Conservation (phyloP, 2,797 vertebrate species). For the Chromis chromis region DNA sequence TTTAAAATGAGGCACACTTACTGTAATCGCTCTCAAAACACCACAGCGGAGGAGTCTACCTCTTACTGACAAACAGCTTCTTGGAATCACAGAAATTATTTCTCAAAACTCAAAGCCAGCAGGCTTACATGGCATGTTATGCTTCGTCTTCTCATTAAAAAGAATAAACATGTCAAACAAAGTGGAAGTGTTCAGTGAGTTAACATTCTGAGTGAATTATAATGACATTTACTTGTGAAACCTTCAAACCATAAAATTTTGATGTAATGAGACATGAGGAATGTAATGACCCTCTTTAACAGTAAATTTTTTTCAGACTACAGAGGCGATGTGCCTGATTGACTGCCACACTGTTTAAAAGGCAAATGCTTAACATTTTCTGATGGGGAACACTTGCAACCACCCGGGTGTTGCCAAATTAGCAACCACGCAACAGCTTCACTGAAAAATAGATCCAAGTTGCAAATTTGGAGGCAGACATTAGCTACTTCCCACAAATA, state of each 20-base stretch:
- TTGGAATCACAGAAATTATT: slow-evolving; percentile 33
- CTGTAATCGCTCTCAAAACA: background rate
- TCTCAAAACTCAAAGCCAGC: slow-evolving; percentile 35
- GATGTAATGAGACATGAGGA: slow-evolving; percentile 27
- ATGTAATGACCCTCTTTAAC: slow-evolving; percentile 16
- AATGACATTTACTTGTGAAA: slow-evolving; percentile 1
- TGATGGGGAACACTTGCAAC: slow-evolving; percentile 6
- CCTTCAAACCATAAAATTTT: background rate
- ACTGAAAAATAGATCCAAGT: background rate
- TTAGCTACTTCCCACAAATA: background rate
- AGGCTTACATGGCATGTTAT: slow-evolving; percentile 9
- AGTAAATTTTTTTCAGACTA: slow-evolving; percentile 3
- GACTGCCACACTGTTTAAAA: slow-evolving; percentile 12
- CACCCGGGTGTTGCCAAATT: slow-evolving; percentile 8
- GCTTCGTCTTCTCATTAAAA: slow-evolving; percentile 17
- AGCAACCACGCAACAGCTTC: background rate
- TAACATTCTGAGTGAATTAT: slow-evolving; percentile 8
- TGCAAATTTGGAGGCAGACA: background rate
- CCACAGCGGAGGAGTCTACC: slow-evolving; percentile 20
- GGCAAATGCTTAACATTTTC: slow-evolving; percentile 16
- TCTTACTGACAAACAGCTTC: slow-evolving; percentile 31
- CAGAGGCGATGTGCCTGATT: slow-evolving; percentile 9
- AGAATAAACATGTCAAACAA: slow-evolving; percentile 10
- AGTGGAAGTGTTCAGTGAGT: slow-evolving; percentile 3
- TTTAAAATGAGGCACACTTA: slow-evolving; percentile 15